A percentile compares a stretch with the other conserved stretches of the same genome.
These are phyloP conservation scores for Tympanoctomys barrerae DNA, from an alignment of 2,797 vertebrate species.

Conservation along the genomic window DNA sequence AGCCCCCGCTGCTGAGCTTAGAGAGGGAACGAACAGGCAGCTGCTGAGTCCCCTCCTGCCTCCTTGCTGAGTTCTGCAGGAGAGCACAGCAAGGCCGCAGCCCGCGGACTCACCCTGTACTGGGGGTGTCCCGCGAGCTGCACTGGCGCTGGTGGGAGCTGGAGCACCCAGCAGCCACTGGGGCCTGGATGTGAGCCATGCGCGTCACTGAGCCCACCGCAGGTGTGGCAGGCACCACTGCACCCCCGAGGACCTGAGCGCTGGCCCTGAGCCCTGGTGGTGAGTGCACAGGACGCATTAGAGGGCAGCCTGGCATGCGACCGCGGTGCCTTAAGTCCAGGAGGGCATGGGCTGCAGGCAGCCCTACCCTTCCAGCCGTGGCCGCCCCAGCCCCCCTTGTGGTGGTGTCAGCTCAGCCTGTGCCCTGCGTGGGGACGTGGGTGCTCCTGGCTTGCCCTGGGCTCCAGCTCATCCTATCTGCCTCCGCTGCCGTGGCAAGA, in stretches of 20 bases:
- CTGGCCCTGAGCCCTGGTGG: rapidly evolving
- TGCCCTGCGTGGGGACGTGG: background rate
- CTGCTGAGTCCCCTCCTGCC: background rate
- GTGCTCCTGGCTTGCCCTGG: background rate
- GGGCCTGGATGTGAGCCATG: background rate
- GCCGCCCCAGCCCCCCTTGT: too few species aligned
- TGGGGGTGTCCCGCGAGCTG: background rate
- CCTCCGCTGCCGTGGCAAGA: background rate
- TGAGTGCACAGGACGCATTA: background rate
- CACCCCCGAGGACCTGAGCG: background rate
- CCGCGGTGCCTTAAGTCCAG: background rate
- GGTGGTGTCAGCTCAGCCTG: background rate
- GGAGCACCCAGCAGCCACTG: background rate
- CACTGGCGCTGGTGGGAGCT: background rate
- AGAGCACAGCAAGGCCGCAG: background rate
- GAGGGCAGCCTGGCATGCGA: background rate
- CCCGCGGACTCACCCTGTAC: background rate
- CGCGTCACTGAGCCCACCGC: background rate
- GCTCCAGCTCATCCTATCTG: rapidly evolving
- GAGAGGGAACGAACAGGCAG: background rate
- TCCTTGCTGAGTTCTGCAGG: background rate
- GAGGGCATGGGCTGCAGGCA: background rate
- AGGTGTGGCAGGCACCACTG: background rate
- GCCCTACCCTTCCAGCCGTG: too few species aligned
- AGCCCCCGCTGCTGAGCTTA: background rate